phyloP scores from a whole-genome alignment of 1,140 invertebrate genomes.

The Hermetia illucens region DNA sequence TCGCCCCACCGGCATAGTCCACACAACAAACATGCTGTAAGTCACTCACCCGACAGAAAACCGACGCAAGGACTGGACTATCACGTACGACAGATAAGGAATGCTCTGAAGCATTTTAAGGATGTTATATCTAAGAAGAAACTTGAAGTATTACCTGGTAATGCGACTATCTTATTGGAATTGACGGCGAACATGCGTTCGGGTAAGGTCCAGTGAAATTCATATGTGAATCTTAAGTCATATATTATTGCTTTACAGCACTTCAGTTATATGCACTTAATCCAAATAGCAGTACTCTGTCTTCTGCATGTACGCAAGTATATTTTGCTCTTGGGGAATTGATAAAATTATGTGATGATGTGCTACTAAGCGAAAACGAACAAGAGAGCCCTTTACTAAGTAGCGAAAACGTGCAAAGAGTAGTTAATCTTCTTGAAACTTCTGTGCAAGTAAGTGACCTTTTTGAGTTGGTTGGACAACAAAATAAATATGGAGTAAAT shows the following conservation, averaged over 20 bases:
- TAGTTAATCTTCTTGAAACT: slow-evolving; percentile 61
- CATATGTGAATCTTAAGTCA: not conserved
- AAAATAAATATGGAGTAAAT: not conserved
- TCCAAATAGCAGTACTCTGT: slow-evolving; percentile 46
- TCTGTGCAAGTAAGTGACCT: slow-evolving; percentile 50
- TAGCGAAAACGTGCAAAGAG: slow-evolving; percentile 59
- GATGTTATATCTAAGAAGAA: slow-evolving; percentile 85
- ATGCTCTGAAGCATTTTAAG: slow-evolving; percentile 71
- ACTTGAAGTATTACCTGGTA: slow-evolving; percentile 81
- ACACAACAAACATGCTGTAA: slow-evolving; percentile 32
- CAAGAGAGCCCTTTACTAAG: slow-evolving; percentile 47
- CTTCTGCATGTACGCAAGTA: slow-evolving; percentile 69
- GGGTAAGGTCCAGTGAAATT: slow-evolving; percentile 25
- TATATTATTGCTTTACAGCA: slow-evolving; percentile 22
- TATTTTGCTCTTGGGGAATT: slow-evolving; percentile 75
- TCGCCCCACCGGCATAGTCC: slow-evolving; percentile 44
- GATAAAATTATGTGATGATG: slow-evolving; percentile 79
- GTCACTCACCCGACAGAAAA: slow-evolving; percentile 34
- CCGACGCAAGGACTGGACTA: slow-evolving; percentile 43
- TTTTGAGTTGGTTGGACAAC: not conserved
- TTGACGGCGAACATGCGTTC: slow-evolving; percentile 79
- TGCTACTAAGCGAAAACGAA: slow-evolving; percentile 49
- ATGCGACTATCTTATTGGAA: slow-evolving; percentile 83
- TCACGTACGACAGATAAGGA: slow-evolving; percentile 51
- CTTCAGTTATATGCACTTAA: slow-evolving; percentile 47